phyloP scores from a whole-genome alignment of 2,888 invertebrate species.

The Tanytarsus gracilentus region DNA sequence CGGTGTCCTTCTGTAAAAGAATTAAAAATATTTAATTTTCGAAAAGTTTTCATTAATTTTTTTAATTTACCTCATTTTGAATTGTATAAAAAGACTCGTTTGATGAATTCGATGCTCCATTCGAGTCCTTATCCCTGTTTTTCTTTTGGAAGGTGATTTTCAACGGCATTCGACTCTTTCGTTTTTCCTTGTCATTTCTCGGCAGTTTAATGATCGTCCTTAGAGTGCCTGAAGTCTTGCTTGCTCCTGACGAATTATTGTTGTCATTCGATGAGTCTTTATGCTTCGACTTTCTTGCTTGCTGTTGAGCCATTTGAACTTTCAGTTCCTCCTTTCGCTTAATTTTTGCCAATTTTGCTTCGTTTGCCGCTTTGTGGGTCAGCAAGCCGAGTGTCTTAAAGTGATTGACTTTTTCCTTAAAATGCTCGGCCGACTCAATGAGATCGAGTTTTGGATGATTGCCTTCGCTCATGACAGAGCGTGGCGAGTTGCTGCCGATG shows the following conservation, averaged over 20 bases:
- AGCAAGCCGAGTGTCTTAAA: conserved; percentile 64
- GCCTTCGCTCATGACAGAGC: conserved; percentile 26
- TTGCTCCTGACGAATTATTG: conserved; percentile 29
- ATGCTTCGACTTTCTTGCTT: conserved; percentile 32
- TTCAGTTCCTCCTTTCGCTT: conserved; percentile 38
- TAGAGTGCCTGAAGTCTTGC: conserved; percentile 65
- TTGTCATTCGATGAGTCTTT: conserved; percentile 31
- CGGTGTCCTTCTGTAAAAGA: conserved; percentile 35
- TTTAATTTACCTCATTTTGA: conserved; percentile 53
- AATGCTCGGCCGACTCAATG: conserved; percentile 53
- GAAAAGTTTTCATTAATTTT: conserved; percentile 9
- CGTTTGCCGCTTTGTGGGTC: conserved; percentile 64
- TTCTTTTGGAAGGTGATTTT: conserved; percentile 72
- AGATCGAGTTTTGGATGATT: conserved; percentile 28
- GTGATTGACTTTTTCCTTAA: conserved; percentile 62
- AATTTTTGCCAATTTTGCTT: conserved; percentile 52
- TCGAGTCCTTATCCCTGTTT: conserved; percentile 42
- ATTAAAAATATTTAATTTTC: conserved; percentile 34
- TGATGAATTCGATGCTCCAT: conserved; percentile 34
- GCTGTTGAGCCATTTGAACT: neutral
- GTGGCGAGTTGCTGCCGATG: conserved; percentile 40
- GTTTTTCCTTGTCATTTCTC: conserved; percentile 48
- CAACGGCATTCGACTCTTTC: conserved; percentile 55
- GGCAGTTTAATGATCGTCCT: conserved; percentile 76
- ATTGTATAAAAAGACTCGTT: conserved; percentile 56